Conservation (phyloP, 2,797 vertebrate species). For the Hydrophis major region DNA sequence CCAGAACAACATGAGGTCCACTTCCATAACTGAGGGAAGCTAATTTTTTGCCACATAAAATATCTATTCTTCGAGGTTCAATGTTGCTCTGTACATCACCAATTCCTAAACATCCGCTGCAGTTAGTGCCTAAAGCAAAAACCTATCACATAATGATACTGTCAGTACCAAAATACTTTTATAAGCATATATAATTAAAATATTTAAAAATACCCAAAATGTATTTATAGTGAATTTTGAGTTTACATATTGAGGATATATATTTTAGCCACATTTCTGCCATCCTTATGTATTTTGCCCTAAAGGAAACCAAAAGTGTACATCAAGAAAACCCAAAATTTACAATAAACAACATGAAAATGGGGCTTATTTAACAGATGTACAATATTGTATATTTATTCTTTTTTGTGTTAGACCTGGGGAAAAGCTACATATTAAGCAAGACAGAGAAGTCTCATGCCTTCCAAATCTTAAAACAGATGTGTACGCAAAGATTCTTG, state of each 20-base stretch:
- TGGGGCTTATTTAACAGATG: not conserved
- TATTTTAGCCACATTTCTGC: not conserved
- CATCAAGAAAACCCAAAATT: not conserved
- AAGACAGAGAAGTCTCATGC: not conserved
- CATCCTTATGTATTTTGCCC: not conserved
- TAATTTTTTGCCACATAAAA: constrained; percentile 92
- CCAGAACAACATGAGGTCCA: constrained; percentile 91
- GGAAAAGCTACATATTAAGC: not conserved
- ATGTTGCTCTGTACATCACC: constrained; percentile 93
- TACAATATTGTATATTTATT: not conserved
- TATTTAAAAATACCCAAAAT: not conserved
- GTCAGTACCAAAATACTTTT: constrained; percentile 27
- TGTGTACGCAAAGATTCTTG: not conserved
- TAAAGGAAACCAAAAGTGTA: not conserved
- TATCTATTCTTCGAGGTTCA: constrained; percentile 87
- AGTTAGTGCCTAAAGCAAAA: constrained; percentile 95
- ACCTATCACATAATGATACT: constrained; percentile 74
- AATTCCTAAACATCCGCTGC: constrained; percentile 92
- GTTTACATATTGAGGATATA: not conserved
- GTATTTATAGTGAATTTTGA: constrained; percentile 5
- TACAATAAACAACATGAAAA: not conserved
- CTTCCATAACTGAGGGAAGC: constrained; percentile 94
- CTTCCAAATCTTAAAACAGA: not conserved
- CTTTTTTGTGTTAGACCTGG: not conserved
- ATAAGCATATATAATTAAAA: not conserved